A percentile compares a stretch with the other conserved stretches of the same genome.
Conservation (phyloP, 2,888 invertebrate genomes). For the Parnassius glacialis region DNA sequence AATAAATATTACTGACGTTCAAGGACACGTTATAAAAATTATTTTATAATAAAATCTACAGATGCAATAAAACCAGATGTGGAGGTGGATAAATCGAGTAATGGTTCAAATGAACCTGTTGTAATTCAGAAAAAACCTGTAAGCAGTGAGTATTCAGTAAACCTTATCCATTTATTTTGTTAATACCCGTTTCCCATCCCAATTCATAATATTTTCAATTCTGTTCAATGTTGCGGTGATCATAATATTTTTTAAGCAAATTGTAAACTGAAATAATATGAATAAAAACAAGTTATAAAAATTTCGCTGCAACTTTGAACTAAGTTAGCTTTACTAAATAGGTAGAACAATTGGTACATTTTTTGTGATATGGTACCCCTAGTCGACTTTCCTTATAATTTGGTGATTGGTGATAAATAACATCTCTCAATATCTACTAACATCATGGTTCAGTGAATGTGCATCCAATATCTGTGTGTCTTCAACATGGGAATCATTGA, state of each 20-base stretch:
- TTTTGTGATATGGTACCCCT: not conserved
- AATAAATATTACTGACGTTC: constrained; percentile 35
- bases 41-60: constrained; percentile 73
- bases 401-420: constrained; percentile 45
- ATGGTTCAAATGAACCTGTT: constrained; percentile 65
- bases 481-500: constrained; percentile 78
- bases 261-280: constrained; percentile 2
- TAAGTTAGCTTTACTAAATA: constrained; percentile 4
- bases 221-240: constrained; percentile 38
- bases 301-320: constrained; percentile 23
- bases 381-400: constrained; percentile 15
- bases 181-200: constrained; percentile 42
- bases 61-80: constrained; percentile 70
- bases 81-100: constrained; percentile 70
- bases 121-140: constrained; percentile 67
- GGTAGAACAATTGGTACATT: not conserved
- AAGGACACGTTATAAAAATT: constrained; percentile 52
- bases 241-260: not conserved
- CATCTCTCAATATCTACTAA: constrained; percentile 49
- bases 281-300: not conserved
- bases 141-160: constrained; percentile 72
- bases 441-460: constrained; percentile 56
- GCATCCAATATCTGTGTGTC: constrained; percentile 74
- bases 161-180: constrained; percentile 45
- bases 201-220: constrained; percentile 42